Evolutionary conservation across 2,888 invertebrate genomes (phyloP), one percentile per base, ranked within the genome.

Genomic region (Gastrophysa polygoni): DNA sequence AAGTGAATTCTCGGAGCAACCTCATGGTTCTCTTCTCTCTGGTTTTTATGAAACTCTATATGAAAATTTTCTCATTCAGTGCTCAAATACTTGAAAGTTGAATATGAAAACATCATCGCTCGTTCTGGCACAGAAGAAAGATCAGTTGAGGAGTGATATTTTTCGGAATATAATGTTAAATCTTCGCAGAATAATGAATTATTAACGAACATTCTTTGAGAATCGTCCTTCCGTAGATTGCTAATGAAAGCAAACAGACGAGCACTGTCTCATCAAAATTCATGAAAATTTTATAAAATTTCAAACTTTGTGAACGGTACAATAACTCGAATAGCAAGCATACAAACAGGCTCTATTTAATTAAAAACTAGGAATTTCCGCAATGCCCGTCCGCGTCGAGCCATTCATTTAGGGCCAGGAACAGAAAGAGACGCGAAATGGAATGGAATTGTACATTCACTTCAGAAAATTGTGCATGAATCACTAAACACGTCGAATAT

Each of bases 351-450:
- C 24, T 20, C 48, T 57, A 34, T 57, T 57, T 57, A 57, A 57
- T 57, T 57, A 57, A 57, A 57, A 57, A 57, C 57, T 57, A 48
- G 57, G 57, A 47, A 57, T 47, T 29, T 10, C 20, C 34, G 18
- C 16, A 11, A 54, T 54, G 21, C 29, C 16, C 44, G 54, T 24
- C 17, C 20, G 21, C 14, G 43, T 38, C n/a, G 16, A 38, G 2
- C 14, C 14, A 7, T 32, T 32, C 32, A 32, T 32, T 7, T 2
- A 11, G 38, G 38, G 38, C 1, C 3, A 3, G 38, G 11, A 6
- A n/a, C 14, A 4, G 38, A 14, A 1, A 14, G 6, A n/a, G 14
- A 14, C 1, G 14, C 14, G 38, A 6, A 38, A 38, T 6, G 11
- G 6, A n/a, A 38, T 38, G 14, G 14, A 38, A 38, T 38, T 14